Evolutionary conservation across 2,113 vertebrate genomes (phyloP).

Genomic region (Caranx ignobilis): DNA sequence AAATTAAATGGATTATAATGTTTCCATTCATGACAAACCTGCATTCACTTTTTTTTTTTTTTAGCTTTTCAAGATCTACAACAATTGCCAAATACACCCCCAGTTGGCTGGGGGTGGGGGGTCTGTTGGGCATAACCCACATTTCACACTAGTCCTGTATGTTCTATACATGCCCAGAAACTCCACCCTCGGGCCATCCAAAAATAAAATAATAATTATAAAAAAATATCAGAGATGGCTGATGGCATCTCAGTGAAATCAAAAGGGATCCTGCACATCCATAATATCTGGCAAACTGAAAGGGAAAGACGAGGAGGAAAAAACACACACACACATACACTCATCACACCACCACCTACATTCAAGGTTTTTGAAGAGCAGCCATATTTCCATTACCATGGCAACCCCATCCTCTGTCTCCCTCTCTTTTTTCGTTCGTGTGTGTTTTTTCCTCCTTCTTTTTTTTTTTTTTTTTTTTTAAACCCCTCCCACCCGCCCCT

Average conservation of each 20-base stretch:
- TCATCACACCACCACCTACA: constrained; percentile 82
- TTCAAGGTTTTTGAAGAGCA: constrained; percentile 85
- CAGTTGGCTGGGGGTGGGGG: constrained; percentile 4
- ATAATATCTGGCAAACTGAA: constrained; percentile 74
- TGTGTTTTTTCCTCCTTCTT: constrained; percentile 43
- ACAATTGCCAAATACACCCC: constrained; percentile 5
- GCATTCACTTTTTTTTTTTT: background rate
- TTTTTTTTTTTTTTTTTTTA: constrained; percentile 38
- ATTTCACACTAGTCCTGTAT: constrained; percentile 48
- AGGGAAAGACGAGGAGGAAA: constrained; percentile 57
- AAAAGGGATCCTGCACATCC: constrained; percentile 63
- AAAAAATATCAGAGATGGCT: background rate
- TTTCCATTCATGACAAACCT: background rate
- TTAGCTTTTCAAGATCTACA: background rate
- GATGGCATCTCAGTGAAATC: constrained; percentile 46
- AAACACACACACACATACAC: constrained; percentile 63
- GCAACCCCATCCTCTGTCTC: constrained; percentile 79
- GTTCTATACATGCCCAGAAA: constrained; percentile 54
- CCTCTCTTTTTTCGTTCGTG: constrained; percentile 73
- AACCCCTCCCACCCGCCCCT: constrained; percentile 63
- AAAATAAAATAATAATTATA: background rate
- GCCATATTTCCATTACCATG: constrained; percentile 83
- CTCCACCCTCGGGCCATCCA: constrained; percentile 42
- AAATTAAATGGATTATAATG: background rate
- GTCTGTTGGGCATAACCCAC: constrained; percentile 52